These are phyloP conservation scores for Momotus momota DNA, from an alignment of 2,797 vertebrate genomes.

Conservation along the genomic window DNA sequence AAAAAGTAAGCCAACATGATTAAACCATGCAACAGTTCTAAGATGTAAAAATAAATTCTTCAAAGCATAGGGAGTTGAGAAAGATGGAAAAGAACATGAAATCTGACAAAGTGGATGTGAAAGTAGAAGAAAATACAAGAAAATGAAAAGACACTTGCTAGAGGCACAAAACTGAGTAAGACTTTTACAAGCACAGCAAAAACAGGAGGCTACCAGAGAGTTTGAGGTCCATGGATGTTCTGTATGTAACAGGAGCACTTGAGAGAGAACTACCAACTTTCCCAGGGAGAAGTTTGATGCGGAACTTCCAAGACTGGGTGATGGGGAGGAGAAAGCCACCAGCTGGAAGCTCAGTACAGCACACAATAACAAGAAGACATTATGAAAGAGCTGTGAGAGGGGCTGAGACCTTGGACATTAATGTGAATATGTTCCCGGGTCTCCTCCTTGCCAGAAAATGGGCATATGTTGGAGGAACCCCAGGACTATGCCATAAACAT, in stretches of 20 bases:
- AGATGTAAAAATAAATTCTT: not conserved
- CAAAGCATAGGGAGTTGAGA: not conserved
- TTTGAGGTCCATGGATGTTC: not conserved
- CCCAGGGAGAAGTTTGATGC: not conserved
- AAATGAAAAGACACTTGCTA: not conserved
- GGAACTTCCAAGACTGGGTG: not conserved
- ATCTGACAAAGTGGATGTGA: not conserved
- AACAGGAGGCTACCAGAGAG: not conserved
- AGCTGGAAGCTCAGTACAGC: not conserved
- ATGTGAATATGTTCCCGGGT: not conserved
- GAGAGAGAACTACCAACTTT: not conserved
- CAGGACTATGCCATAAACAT: not conserved
- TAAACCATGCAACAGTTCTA: not conserved
- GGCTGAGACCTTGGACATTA: not conserved
- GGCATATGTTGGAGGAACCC: not conserved
- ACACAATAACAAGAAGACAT: not conserved
- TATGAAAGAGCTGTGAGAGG: not conserved
- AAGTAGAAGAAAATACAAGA: not conserved
- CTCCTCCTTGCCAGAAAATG: not conserved
- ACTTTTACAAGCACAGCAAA: not conserved
- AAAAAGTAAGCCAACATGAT: not conserved
- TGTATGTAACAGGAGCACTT: not conserved
- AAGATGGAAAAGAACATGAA: not conserved
- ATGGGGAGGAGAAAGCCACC: not conserved
- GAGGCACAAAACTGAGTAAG: not conserved